Evolutionary conservation across 2,888 invertebrate genomes (phyloP), one percentile per base, ranked within the genome.

Genomic region (Thecocarcelia acutangulata): DNA sequence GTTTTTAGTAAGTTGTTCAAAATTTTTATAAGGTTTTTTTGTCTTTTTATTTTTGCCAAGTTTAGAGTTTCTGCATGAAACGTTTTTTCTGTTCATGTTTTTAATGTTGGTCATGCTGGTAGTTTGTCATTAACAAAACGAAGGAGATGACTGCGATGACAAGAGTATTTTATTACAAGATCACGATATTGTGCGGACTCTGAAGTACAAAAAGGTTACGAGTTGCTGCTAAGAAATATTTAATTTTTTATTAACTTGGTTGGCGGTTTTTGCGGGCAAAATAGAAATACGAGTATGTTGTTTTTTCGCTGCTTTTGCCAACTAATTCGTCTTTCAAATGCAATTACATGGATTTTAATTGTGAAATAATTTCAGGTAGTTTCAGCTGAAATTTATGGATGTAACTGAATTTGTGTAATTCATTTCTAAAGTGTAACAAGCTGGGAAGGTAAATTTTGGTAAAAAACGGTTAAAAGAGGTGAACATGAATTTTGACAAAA

Each of bases 141-240:
- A 70, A 56, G 19, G 54, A 82, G 82, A 82, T 82, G 78, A 74
- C 82, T 78, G 48, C 44, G 82, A 82, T 82, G 82, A 82, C 78
- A 82, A 78, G 70, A 78, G 78, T 66, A 74, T 74, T 82, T 82
- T 82, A 82, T 82, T 82, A 82, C 78, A 75, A 78, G 78, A 82
- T 82, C 82, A 82, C 82, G 82, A 78, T 75, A 70, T 78, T 66
- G 54, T 24, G 50, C 21, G 19, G 40, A 74, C 48, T 46, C 40
- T 37, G 61, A 33, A 63, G 59, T 73, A 73, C 33, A 15, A 68
- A 61, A 79, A 79, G 64, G 72, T 70, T 72, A 40, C 15, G 1
- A 52, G 64, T 59, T 37, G 24, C 44, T 17, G 21, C 50, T 8
- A 5, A 70, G 46, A 58, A 82, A 59, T 50, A 28, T 28, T 44